Base-by-base conservation (phyloP, 1,140 invertebrate species). In the Plutomurus gul region DNA sequence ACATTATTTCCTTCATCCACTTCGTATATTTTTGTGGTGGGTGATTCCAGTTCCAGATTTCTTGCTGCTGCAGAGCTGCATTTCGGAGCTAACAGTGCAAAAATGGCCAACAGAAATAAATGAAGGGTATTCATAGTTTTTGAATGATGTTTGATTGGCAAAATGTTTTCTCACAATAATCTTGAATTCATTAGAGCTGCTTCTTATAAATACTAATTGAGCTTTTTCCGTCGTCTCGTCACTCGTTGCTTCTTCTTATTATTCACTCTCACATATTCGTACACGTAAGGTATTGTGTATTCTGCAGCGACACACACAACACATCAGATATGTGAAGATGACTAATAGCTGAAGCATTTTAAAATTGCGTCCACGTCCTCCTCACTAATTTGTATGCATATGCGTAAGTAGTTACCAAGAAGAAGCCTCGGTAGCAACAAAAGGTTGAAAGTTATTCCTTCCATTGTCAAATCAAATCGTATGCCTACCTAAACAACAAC, bases 1-100 rank as follows among this genome's bases (percentile, higher is more conserved):
- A 79, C 49, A 5, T 39, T 47, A 76, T 79, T 75, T 7, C 30
- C 76, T 25, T 73, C 74, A 36, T 82, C 81, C 0, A 82, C 75
- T 49, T 79, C 22, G 39, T 43, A 82, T 18, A 82, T 65, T 47
- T 72, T 77, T 3, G 16, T 30, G 27, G 36, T 33, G 18, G 33
- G 4, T 33, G 51, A 16, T 5, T 1, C 25, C 11, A 43, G 2
- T 43, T 3, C 7, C 2, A 30, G n/a, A 33, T 16, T n/a, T 60
- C 22, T 16, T n/a, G n/a, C n/a, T n/a, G n/a, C n/a, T n/a, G n/a
- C n/a, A n/a, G n/a, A n/a, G n/a, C n/a, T n/a, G n/a, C n/a, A n/a
- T n/a, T n/a, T n/a, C n/a, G n/a, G n/a, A n/a, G 18, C 22, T 7
- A 10, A 27, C 22, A 56, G 20, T 30, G 13, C 20, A 30, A 60